phyloP scores from a whole-genome alignment of 2,888 invertebrate species.

The Prenolepis imparis region DNA sequence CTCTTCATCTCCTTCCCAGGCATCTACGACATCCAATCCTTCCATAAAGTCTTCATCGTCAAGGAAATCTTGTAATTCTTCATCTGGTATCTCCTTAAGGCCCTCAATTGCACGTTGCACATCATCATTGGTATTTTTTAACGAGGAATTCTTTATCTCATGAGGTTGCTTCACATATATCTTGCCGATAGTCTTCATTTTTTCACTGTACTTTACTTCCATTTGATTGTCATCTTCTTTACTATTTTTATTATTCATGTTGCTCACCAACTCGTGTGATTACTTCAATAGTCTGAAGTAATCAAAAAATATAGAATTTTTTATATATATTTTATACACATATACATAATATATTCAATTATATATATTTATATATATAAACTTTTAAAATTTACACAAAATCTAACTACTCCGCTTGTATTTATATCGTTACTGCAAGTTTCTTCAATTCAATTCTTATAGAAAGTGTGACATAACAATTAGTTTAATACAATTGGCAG shows the following conservation, averaged over 20 bases:
- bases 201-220: background rate
- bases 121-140: conserved; percentile 75
- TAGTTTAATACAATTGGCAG: too few relatives aligned
- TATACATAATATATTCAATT: too few relatives aligned
- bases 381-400: background rate
- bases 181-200: background rate
- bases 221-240: background rate
- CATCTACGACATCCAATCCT: conserved; percentile 83
- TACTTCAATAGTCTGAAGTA: conserved; percentile 3
- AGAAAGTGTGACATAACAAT: background rate
- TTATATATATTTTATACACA: too few relatives aligned
- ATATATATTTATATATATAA: too few relatives aligned
- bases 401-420: background rate
- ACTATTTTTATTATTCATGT: background rate
- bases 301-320: background rate
- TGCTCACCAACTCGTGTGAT: background rate
- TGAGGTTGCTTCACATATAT: conserved; percentile 16
- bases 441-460: background rate
- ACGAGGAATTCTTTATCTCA: conserved; percentile 43
- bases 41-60: conserved; percentile 83
- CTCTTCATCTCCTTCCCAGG: conserved; percentile 83
- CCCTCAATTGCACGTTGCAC: conserved; percentile 81
- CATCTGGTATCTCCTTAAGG: conserved; percentile 81
- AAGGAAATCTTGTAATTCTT: conserved; percentile 82
- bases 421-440: background rate